Base-by-base conservation (phyloP, 2,113 vertebrate genomes). In the Microtus pennsylvanicus region DNA sequence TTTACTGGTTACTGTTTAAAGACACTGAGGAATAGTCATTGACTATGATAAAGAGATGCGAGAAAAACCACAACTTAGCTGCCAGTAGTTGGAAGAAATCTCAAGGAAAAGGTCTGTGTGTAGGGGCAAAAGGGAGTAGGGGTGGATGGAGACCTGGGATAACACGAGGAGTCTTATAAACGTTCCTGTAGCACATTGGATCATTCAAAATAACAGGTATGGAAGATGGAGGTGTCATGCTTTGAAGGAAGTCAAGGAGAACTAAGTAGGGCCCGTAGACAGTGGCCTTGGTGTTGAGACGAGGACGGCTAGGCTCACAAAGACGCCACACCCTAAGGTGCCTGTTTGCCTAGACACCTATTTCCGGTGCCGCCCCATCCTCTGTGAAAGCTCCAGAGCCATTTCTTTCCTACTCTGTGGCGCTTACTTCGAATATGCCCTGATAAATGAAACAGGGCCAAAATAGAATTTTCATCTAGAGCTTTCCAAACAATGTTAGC, bases 381-480 rank as follows among this genome's bases (percentile, higher is more conserved):
- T 94, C 45, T 14, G 7, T 45, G 55, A n/a, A 38, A 38, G n/a
- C 35, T 52, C 63, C 42, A 70, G 58, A 91, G 8, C 17, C 61
- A 35, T 96, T 81, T 94, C 65, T 94, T 89, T 90, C 52, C 42
- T 75, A 65, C 42, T 94, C 33, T 75, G 13, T 87, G 58, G 87
- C 86, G 33, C 72, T 88, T 94, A 89, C 58, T 38, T 47, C 28
- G 88, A 88, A 65, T 58, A 45, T 95, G 69, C 50, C 61, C 80
- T 90, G 92, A 97, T 96, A 95, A 95, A 92, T 74, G 63, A 90
- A 97, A 97, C 65, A 81, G 97, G 58, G 55, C 87, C 94, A 87
- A 93, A 96, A 90, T 45, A 81, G 70, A 90, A 86, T 95, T 95
- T 95, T 72, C 78, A 92, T 90, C 42, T 86, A 88, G 69, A 80